These are phyloP conservation scores for Apoderus coryli DNA, from an alignment of 2,888 invertebrate species.

Conservation along the genomic window DNA sequence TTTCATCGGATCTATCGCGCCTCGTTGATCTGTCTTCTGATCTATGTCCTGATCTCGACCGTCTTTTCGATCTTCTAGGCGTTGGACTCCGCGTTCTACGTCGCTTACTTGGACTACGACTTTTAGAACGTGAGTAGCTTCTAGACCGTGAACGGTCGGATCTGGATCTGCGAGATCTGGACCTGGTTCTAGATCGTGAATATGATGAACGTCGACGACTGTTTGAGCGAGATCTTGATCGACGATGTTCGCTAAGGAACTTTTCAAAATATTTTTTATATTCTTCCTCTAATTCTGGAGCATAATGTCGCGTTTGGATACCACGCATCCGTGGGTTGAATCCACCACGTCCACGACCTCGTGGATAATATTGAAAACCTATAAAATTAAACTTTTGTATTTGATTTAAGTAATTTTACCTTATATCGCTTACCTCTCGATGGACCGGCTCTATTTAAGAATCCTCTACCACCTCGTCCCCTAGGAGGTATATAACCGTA, in stretches of 20 bases:
- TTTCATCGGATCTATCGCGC: conserved; percentile 4
- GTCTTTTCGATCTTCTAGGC: conserved; percentile 4
- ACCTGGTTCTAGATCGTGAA: conserved; percentile 17
- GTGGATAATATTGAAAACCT: too few species aligned
- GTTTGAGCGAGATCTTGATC: conserved; percentile 7
- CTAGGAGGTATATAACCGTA: too few species aligned
- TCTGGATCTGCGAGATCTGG: conserved; percentile 12
- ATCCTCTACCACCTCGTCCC: conserved; percentile 13
- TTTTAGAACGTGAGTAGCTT: conserved; percentile 11
- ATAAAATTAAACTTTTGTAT: too few species aligned
- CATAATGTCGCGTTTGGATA: conserved; percentile 16
- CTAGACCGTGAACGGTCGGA: conserved; percentile 11
- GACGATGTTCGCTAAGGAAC: conserved; percentile 34
- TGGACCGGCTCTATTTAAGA: too few species aligned
- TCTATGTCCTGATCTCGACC: neutral
- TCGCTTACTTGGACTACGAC: conserved; percentile 6
- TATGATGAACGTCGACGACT: conserved; percentile 8
- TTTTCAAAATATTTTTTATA: conserved; percentile 46
- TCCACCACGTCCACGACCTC: conserved; percentile 27
- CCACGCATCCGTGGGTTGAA: too few species aligned
- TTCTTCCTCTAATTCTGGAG: conserved; percentile 30
- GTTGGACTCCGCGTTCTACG: conserved; percentile 6
- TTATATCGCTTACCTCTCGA: too few species aligned
- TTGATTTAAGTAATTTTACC: too few species aligned
- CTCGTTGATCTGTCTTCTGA: neutral